Evolutionary conservation across 2,888 invertebrate genomes (phyloP).

Genomic region (Phymatocera aterrima): DNA sequence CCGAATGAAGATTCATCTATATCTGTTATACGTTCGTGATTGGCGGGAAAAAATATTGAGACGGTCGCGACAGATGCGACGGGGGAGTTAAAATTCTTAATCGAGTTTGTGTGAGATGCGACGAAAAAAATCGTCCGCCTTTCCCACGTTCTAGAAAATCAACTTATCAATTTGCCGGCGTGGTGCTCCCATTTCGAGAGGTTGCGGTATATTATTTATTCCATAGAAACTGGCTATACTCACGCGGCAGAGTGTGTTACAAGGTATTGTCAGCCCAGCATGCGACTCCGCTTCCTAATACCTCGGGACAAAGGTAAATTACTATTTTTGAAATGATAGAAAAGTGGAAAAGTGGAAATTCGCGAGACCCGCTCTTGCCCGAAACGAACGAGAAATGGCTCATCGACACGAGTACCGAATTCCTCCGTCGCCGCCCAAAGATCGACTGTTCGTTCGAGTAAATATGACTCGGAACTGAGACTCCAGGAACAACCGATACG

Average conservation of each 20-base stretch:
- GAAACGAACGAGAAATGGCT: too few relatives aligned
- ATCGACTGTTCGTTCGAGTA: too few relatives aligned
- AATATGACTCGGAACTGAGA: too few relatives aligned
- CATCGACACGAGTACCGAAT: too few relatives aligned
- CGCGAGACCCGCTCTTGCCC: not conserved
- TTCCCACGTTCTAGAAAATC: conserved; percentile 34
- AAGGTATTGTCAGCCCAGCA: not conserved
- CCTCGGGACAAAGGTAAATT: not conserved
- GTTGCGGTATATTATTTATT: conserved; percentile 19
- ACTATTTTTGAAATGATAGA: not conserved
- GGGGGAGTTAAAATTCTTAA: not conserved
- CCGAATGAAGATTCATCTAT: too few relatives aligned
- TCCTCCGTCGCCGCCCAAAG: too few relatives aligned
- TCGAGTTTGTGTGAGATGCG: not conserved
- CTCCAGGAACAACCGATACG: not conserved
- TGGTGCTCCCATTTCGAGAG: conserved; percentile 19
- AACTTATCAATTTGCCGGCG: conserved; percentile 1
- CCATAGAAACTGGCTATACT: conserved; percentile 8
- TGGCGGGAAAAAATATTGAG: not conserved
- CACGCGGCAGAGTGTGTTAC: not conserved
- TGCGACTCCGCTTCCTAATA: not conserved
- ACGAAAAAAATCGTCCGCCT: not conserved
- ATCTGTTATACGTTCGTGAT: too few relatives aligned
- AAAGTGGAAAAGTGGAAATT: too few relatives aligned
- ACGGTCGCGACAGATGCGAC: not conserved